Base-by-base conservation (phyloP, 2,113 vertebrate species). In the Vulpes lagopus region DNA sequence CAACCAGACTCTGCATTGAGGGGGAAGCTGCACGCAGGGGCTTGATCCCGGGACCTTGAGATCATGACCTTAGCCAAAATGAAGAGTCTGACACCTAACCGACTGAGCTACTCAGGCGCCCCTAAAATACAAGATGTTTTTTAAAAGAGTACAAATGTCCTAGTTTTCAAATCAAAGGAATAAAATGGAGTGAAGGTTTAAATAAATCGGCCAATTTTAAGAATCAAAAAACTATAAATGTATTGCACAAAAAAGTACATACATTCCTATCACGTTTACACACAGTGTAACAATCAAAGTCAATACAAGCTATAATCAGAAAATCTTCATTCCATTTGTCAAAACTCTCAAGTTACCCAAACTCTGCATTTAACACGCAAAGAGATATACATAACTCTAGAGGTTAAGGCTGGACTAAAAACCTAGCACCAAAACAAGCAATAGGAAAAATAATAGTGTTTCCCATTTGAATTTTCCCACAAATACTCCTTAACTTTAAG, bases 391-490 rank as follows among this genome's bases (percentile, higher is more conserved):
- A 38, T 30, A 69, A n/a, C 11, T 43, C 12, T 4, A 15, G 19
- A 55, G 22, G 32, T 93, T 80, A 88, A 96, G 69, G 23, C 20
- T 86, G 17, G 20, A 74, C 38, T 93, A 92, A 91, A 89, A 93
- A 92, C 65, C 43, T 84, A 92, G 49, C 49, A 94, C 64, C 57
- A 81, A 51, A 51, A 76, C 43, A 78, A 32, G 27, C 27, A 53
- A 91, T 0, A 53, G 32, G 10, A 90, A 49, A 95, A 96, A 43
- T 67, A 91, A 91, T 17, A 55, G 2, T 69, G 17, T 88, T 93
- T 90, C 19, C 51, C 59, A 55, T 80, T 76, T 97, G 64, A 93
- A 84, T 92, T 69, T 98, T 82, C 73, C 64, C 59, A 89, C 32
- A 96, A 94, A 94, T 89, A 78, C 38, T 74, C 55, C 69, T 78